Evolutionary conservation across 2,797 vertebrate genomes (phyloP).

Genomic region (Chloroceryle amazona): DNA sequence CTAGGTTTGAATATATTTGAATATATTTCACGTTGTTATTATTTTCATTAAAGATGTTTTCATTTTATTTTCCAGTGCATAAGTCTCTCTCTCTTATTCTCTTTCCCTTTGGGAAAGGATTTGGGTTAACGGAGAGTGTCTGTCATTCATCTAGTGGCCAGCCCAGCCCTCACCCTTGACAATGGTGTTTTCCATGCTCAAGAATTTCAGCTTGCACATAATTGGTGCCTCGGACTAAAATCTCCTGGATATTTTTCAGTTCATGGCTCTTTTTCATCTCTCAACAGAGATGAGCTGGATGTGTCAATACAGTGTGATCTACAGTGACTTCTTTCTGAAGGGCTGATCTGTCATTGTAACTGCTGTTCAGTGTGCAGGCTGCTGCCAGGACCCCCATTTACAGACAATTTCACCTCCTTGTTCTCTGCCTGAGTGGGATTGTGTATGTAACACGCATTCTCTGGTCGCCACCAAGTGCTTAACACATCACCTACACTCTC

Average conservation of each 20-base stretch:
- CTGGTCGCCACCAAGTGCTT: background rate
- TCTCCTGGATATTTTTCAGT: background rate
- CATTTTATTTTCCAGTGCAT: too few relatives aligned
- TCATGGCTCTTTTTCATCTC: background rate
- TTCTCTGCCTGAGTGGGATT: rapidly evolving
- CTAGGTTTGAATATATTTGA: too few relatives aligned
- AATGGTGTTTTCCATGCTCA: background rate
- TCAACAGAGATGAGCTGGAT: background rate
- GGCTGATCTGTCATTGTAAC: background rate
- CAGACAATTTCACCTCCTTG: background rate
- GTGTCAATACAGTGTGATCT: background rate
- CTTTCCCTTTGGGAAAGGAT: too few relatives aligned
- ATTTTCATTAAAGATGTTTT: too few relatives aligned
- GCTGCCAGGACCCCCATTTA: background rate
- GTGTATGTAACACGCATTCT: rapidly evolving
- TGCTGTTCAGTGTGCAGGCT: background rate
- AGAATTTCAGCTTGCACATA: background rate
- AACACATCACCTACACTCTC: background rate
- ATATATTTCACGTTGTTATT: too few relatives aligned
- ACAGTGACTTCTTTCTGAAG: background rate
- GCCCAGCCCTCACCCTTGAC: too few relatives aligned
- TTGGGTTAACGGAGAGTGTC: too few relatives aligned
- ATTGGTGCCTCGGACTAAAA: background rate
- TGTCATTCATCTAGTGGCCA: too few relatives aligned
- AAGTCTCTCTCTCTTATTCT: too few relatives aligned